phyloP scores from a whole-genome alignment of 1,140 invertebrate species.

The Chionoecetes opilio region DNA sequence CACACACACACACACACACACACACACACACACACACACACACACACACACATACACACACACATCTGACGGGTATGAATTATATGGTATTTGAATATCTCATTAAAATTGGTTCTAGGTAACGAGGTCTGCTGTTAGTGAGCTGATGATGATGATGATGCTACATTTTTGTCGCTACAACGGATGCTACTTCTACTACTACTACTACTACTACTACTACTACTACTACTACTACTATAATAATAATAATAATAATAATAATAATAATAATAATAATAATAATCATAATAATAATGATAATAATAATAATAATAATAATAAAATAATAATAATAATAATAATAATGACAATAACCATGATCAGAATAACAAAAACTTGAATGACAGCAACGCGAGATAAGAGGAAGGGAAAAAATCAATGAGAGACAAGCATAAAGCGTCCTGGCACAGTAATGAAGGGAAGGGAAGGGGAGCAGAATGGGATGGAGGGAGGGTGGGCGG shows the following conservation, averaged over 20 bases:
- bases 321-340: not conserved
- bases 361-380: not conserved
- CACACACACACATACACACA: too few relatives aligned
- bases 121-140: not conserved
- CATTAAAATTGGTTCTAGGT: slow-evolving; percentile 13
- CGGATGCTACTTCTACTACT: not conserved
- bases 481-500: not conserved
- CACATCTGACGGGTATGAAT: not conserved
- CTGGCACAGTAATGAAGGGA: not conserved
- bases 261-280: not conserved
- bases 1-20: too few relatives aligned
- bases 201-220: slow-evolving; percentile 28
- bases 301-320: too few relatives aligned
- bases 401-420: not conserved
- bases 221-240: slow-evolving; percentile 21
- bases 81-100: not conserved
- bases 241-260: not conserved
- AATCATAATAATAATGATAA: not conserved
- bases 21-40: too few relatives aligned
- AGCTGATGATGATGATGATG: not conserved
- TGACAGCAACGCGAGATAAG: not conserved
- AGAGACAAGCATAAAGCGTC: not conserved
- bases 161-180: not conserved
- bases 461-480: not conserved
- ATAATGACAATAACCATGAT: not conserved